Base-by-base conservation (phyloP, 1,140 invertebrate genomes). In the Bactericera cockerelli region DNA sequence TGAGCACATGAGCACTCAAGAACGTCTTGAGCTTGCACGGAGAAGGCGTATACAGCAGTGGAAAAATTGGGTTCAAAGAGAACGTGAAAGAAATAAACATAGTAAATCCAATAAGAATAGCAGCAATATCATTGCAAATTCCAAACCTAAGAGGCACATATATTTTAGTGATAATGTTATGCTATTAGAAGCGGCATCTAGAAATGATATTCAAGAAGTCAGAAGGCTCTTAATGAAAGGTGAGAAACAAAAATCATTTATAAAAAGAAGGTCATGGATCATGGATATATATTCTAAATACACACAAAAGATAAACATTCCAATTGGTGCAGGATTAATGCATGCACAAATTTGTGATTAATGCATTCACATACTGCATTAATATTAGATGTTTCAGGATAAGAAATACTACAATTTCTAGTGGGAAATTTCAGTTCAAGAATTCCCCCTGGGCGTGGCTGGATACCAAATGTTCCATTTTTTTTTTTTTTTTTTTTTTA, bases 151-250 rank as follows among this genome's bases (percentile, higher is more conserved):
- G 31, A 73, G 77, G 58, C 76, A 80, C 60, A 89, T 98, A 59
- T 82, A 77, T 67, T 97, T 97, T 70, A 86, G 82, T 66, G 86
- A 90, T 67, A 93, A 86, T 70, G 89, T 97, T 13, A 91, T 95
- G 79, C 74, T 98, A 3, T 74, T 97, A 24, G 94, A 98, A 74
- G 91, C 93, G 4, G 92, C 93, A 0, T 87, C 91, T 3, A 81
- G 94, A 66, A 95, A 95, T 73, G 94, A 98, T 70, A 83, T 96
- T 58, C 88, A 93, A 60, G 93, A 96, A 88, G 93, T 98, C 33
- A 77, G 86, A 63, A 76, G 84, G 62, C 72, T 99, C 39, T 75
- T 99, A 56, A 82, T 85, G 63, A 81, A 84, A 61, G 42, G 42
- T 49, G 19, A 6, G 13, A 31, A 31, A 31, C 28, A 4, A 6